Evolutionary conservation across 2,113 vertebrate species (phyloP).

Genomic region (Butorides virescens): DNA sequence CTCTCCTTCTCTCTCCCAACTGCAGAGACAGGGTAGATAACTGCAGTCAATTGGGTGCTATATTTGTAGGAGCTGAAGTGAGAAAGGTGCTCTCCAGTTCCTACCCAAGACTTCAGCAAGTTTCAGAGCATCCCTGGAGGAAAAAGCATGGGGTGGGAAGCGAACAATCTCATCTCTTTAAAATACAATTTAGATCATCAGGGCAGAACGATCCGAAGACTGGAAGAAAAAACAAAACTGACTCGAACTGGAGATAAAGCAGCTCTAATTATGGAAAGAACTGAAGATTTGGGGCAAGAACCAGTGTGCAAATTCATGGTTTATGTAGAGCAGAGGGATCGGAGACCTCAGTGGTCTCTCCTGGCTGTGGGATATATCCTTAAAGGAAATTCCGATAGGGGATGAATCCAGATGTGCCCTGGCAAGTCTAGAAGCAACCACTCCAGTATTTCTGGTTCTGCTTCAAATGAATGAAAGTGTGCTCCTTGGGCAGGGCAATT

Average conservation of each 20-base stretch:
- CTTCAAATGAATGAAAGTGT: background rate
- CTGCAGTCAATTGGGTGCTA: accelerated
- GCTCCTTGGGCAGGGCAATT: background rate
- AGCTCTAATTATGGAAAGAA: background rate
- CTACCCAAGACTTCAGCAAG: background rate
- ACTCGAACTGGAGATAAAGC: background rate
- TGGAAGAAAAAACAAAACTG: background rate
- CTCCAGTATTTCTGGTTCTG: slow-evolving; percentile 13
- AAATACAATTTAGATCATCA: background rate
- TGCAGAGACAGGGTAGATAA: background rate
- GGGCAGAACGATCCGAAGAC: background rate
- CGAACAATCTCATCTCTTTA: background rate
- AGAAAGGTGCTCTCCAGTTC: background rate
- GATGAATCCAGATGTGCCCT: background rate
- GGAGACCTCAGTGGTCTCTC: background rate
- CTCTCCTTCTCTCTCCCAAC: background rate
- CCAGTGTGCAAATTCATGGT: background rate
- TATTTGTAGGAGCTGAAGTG: background rate
- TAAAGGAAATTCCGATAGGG: background rate
- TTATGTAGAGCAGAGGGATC: background rate
- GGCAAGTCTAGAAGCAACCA: background rate
- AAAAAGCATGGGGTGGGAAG: background rate
- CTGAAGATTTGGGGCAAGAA: background rate
- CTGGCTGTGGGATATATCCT: background rate
- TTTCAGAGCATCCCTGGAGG: background rate